These are phyloP conservation scores for Anastrepha ludens DNA, from an alignment of 1,140 invertebrate species.

Conservation along the genomic window DNA sequence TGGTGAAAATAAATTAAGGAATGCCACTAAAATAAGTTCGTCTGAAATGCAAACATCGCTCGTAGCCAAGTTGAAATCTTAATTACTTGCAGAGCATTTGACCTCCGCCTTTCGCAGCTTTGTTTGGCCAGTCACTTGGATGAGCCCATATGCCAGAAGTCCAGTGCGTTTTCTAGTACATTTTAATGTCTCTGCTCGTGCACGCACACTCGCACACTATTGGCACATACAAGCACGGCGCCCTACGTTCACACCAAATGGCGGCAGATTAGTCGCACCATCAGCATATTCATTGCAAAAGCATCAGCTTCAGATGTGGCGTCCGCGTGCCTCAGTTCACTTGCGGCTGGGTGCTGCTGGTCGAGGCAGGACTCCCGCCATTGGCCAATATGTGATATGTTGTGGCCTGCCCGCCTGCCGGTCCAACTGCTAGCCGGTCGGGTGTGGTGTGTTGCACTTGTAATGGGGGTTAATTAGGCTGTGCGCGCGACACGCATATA, in stretches of 20 bases:
- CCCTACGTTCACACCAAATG: constrained; percentile 38
- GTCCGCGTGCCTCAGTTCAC: neutral
- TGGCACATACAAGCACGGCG: neutral
- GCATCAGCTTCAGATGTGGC: neutral
- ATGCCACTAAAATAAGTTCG: constrained; percentile 47
- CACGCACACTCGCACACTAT: neutral
- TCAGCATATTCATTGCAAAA: constrained; percentile 37
- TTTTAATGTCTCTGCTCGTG: neutral
- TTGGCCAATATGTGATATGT: constrained; percentile 23
- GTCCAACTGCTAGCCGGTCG: neutral
- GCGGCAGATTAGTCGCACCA: constrained; percentile 36
- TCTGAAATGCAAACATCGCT: constrained; percentile 54
- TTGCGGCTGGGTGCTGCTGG: neutral
- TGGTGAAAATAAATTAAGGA: constrained; percentile 35
- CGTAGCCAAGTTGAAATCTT: constrained; percentile 60
- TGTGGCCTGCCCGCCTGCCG: neutral
- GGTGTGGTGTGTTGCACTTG: constrained; percentile 57
- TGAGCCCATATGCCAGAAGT: constrained; percentile 35
- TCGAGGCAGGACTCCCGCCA: constrained; percentile 11
- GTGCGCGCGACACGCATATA: constrained; percentile 74
- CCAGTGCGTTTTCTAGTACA: constrained; percentile 35
- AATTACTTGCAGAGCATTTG: constrained; percentile 70
- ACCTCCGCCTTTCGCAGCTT: constrained; percentile 61
- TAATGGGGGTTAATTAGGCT: constrained; percentile 74
- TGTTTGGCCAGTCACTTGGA: constrained; percentile 9